Percentiles rank a stretch among this genome's conserved stretches.
These are phyloP conservation scores for Gortyna flavago DNA, from an alignment of 2,888 invertebrate species.

Conservation along the genomic window DNA sequence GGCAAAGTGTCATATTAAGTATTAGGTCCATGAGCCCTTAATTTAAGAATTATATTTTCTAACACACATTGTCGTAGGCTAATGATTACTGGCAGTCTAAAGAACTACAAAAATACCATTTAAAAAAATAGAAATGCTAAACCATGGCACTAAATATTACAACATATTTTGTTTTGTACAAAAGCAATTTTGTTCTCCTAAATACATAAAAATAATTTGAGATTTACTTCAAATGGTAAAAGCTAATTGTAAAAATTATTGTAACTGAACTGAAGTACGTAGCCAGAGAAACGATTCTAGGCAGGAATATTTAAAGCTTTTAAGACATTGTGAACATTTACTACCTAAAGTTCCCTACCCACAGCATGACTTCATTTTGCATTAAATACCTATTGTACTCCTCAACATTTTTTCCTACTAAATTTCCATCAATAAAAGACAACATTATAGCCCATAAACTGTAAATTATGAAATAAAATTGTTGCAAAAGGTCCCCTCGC, in stretches of 20 bases:
- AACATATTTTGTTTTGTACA: slow-evolving; percentile 22
- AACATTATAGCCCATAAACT: slow-evolving; percentile 15
- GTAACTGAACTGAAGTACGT: slow-evolving; percentile 11
- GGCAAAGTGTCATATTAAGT: slow-evolving; percentile 30
- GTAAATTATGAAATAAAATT: slow-evolving; percentile 24
- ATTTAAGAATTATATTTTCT: slow-evolving; percentile 20
- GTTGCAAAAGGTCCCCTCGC: slow-evolving; percentile 1
- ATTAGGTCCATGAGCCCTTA: slow-evolving; percentile 26
- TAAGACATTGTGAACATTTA: slow-evolving; percentile 54
- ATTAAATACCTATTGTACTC: slow-evolving; percentile 22
- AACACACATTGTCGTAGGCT: slow-evolving; percentile 22
- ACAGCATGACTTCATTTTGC: slow-evolving; percentile 47
- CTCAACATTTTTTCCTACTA: not conserved
- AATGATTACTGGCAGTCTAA: not conserved
- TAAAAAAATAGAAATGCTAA: slow-evolving; percentile 35
- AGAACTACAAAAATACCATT: slow-evolving; percentile 9
- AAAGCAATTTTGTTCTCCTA: slow-evolving; percentile 23
- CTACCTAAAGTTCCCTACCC: slow-evolving; percentile 30
- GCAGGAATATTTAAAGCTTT: slow-evolving; percentile 66
- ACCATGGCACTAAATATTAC: slow-evolving; percentile 56
- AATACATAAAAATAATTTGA: slow-evolving; percentile 11
- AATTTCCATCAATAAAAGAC: slow-evolving; percentile 1
- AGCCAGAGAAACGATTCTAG: slow-evolving; percentile 27
- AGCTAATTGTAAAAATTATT: slow-evolving; percentile 16
- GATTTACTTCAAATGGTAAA: slow-evolving; percentile 8